Percentiles rank a stretch among this genome's conserved stretches.
Evolutionary conservation across 2,113 vertebrate genomes (phyloP).

Genomic region (Physeter macrocephalus): DNA sequence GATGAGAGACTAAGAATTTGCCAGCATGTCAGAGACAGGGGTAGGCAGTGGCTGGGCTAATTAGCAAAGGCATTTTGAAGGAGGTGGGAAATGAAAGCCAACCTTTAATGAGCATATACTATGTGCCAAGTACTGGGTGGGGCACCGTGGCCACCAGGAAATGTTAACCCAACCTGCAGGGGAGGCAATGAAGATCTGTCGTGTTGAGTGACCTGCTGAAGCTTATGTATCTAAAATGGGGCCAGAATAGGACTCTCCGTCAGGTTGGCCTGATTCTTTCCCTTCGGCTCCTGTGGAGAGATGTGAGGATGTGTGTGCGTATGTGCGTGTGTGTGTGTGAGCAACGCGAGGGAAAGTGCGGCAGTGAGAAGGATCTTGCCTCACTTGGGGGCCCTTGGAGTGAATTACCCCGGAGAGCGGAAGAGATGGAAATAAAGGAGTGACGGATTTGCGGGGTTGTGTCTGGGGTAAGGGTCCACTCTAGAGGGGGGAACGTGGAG

Average conservation of each 20-base stretch:
- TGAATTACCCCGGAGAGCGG: neutral
- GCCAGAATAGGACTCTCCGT: too few species aligned
- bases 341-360: rapidly evolving
- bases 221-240: rapidly evolving
- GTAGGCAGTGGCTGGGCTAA: neutral
- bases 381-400: neutral
- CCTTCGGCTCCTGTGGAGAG: neutral
- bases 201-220: neutral
- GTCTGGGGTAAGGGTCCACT: neutral
- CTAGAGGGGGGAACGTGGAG: neutral
- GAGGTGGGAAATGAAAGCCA: neutral
- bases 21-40: neutral
- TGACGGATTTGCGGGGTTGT: neutral
- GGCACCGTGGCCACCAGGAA: neutral
- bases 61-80: neutral
- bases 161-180: neutral
- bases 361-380: neutral
- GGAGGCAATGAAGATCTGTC: rapidly evolving
- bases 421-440: neutral
- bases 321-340: too few species aligned
- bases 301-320: neutral
- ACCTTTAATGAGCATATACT: rapidly evolving
- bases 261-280: neutral
- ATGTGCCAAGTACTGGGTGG: rapidly evolving
- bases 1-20: neutral